phyloP scores from a whole-genome alignment of 1,140 invertebrate species.

The Chymomyza costata region DNA sequence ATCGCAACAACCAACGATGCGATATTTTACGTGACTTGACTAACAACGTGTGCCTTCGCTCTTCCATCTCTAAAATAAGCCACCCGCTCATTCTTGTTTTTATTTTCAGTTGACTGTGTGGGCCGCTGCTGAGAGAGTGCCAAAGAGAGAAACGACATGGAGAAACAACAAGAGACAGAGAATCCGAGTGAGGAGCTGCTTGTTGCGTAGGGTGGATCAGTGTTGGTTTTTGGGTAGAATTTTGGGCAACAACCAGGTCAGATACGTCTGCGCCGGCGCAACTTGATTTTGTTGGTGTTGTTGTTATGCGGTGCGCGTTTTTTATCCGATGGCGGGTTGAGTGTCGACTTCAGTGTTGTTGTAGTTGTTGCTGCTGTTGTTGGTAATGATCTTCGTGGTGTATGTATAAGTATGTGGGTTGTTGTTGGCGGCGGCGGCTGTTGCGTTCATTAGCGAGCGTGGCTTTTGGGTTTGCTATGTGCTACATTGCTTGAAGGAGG shows the following conservation, averaged over 20 bases:
- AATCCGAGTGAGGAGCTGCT: conserved; percentile 37
- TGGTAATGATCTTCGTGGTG: conserved; percentile 66
- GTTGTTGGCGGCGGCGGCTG: conserved; percentile 28
- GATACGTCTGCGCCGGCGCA: conserved; percentile 49
- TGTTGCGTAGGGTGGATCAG: conserved; percentile 54
- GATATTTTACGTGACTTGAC: too few relatives aligned
- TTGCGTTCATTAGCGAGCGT: conserved; percentile 68
- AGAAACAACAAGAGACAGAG: conserved; percentile 51
- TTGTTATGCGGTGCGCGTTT: conserved; percentile 23
- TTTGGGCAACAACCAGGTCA: conserved; percentile 62
- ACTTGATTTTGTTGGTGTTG: conserved; percentile 52
- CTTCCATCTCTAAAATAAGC: too few relatives aligned
- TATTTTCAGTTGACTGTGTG: conserved; percentile 45
- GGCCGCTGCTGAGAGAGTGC: conserved; percentile 16
- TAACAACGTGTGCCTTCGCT: too few relatives aligned
- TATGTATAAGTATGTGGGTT: conserved; percentile 48
- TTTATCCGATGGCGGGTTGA: conserved; percentile 29
- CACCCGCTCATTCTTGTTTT: conserved; percentile 65
- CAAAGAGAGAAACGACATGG: conserved; percentile 29
- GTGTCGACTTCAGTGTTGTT: conserved; percentile 29
- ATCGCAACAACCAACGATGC: too few relatives aligned
- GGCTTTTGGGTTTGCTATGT: conserved; percentile 45
- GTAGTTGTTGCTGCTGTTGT: too few relatives aligned
- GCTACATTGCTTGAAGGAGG: conserved; percentile 49
- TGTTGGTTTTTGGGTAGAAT: conserved; percentile 41